phyloP scores from a whole-genome alignment of 1,140 invertebrate species.

The Drusus annulatus region DNA sequence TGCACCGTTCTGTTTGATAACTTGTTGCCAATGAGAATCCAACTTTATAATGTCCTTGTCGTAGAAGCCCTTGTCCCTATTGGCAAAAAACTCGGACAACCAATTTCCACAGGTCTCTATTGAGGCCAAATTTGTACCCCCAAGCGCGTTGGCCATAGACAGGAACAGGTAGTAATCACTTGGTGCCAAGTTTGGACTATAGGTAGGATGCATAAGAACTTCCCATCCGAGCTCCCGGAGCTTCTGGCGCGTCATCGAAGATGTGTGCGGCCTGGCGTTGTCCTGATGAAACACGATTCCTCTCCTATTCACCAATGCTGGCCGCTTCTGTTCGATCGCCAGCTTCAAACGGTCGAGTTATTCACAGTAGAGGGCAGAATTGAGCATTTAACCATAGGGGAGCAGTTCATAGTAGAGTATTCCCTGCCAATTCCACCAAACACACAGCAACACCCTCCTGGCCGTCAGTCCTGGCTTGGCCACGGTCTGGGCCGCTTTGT shows the following conservation, averaged over 20 bases:
- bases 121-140: conserved; percentile 21
- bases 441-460: conserved; percentile 22
- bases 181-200: conserved; percentile 19
- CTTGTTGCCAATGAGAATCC: neutral
- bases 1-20: too few species aligned
- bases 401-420: conserved; percentile 19
- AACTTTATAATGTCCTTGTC: neutral
- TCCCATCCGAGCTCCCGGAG: conserved; percentile 26
- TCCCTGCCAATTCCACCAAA: conserved; percentile 22
- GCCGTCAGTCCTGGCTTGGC: conserved; percentile 23
- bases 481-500: conserved; percentile 11
- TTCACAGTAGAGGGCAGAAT: conserved; percentile 23
- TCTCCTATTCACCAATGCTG: conserved; percentile 18
- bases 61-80: conserved; percentile 5
- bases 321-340: conserved; percentile 23
- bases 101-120: conserved; percentile 27
- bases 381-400: neutral
- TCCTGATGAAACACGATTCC: conserved; percentile 25
- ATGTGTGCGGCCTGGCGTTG: conserved; percentile 26
- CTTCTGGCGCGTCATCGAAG: conserved; percentile 18
- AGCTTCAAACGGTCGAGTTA: conserved; percentile 11
- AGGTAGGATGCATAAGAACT: conserved; percentile 16
- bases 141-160: conserved; percentile 26
- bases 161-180: conserved; percentile 13
- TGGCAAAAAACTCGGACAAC: neutral